phyloP scores from a whole-genome alignment of 1,140 invertebrate genomes.

The Heterodera carotae region DNA sequence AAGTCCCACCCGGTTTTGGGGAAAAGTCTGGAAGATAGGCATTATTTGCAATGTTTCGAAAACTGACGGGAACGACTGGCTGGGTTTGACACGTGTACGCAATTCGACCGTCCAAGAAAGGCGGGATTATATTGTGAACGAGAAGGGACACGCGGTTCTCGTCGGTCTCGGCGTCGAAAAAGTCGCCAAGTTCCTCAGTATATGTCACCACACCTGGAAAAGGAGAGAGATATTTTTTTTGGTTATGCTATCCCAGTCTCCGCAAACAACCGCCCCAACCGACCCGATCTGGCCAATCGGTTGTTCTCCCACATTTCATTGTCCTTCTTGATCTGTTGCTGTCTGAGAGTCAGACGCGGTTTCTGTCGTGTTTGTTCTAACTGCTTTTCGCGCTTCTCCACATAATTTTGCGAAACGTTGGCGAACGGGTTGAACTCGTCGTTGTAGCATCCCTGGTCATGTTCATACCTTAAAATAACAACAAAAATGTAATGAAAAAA shows the following conservation, averaged over 20 bases:
- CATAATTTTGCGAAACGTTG: slow-evolving; percentile 74
- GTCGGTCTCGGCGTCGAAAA: slow-evolving; percentile 82
- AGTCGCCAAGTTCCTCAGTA: slow-evolving; percentile 85
- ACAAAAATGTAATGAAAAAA: no score
- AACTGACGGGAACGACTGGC: slow-evolving; percentile 81
- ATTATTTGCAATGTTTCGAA: slow-evolving; percentile 2
- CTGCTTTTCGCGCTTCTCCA: slow-evolving; percentile 63
- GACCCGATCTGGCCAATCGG: slow-evolving; percentile 74
- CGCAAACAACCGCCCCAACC: not conserved
- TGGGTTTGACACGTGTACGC: slow-evolving; percentile 99
- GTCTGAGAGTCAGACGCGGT: slow-evolving; percentile 59
- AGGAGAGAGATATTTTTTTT: slow-evolving; percentile 13
- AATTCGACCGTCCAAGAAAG: slow-evolving; percentile 95
- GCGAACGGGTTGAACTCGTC: slow-evolving; percentile 89
- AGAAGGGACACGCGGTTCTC: slow-evolving; percentile 89
- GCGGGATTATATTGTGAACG: slow-evolving; percentile 97
- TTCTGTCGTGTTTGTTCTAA: slow-evolving; percentile 58
- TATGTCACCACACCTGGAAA: slow-evolving; percentile 81
- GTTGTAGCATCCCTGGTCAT: slow-evolving; percentile 85
- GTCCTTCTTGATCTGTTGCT: slow-evolving; percentile 71
- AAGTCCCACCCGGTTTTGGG: no score
- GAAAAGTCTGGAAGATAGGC: no score
- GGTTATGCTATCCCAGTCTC: not conserved
- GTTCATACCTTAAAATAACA: slow-evolving; percentile 75
- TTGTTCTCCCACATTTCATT: slow-evolving; percentile 98